Evolutionary conservation across 2,888 invertebrate genomes (phyloP).

Genomic region (Psylliodes chrysocephalus): DNA sequence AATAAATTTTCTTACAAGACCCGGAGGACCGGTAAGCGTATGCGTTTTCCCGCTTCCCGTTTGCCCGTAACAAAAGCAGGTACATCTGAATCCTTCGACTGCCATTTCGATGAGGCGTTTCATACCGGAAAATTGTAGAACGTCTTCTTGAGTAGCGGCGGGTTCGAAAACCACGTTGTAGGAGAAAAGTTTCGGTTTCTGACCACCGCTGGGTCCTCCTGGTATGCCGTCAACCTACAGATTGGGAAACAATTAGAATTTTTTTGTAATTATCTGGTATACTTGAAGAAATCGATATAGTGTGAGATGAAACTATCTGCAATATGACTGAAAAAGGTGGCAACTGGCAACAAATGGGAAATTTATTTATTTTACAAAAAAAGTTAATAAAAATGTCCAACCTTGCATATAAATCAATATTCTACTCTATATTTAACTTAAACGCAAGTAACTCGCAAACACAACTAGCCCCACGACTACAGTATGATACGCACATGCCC

Average conservation of each 20-base stretch:
- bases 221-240: slow-evolving; percentile 66
- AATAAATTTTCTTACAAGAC: slow-evolving; percentile 71
- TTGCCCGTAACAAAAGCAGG: slow-evolving; percentile 96
- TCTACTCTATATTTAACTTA: too few relatives aligned
- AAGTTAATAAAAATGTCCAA: too few relatives aligned
- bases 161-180: slow-evolving; percentile 96
- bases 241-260: not conserved
- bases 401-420: too few relatives aligned
- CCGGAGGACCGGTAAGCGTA: slow-evolving; percentile 92
- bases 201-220: slow-evolving; percentile 67
- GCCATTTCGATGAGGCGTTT: slow-evolving; percentile 93
- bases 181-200: slow-evolving; percentile 87
- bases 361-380: too few relatives aligned
- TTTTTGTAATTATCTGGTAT: too few relatives aligned
- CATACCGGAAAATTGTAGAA: slow-evolving; percentile 90
- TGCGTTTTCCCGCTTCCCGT: slow-evolving; percentile 97
- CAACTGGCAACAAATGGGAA: too few relatives aligned
- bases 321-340: too few relatives aligned
- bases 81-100: slow-evolving; percentile 92
- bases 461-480: too few relatives aligned
- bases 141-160: slow-evolving; percentile 85
- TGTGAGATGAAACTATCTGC: too few relatives aligned
- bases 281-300: too few relatives aligned
- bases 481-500: too few relatives aligned
- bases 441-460: too few relatives aligned